Evolutionary conservation across 1,140 invertebrate species (phyloP).

Genomic region (Brachionus calyciflorus): DNA sequence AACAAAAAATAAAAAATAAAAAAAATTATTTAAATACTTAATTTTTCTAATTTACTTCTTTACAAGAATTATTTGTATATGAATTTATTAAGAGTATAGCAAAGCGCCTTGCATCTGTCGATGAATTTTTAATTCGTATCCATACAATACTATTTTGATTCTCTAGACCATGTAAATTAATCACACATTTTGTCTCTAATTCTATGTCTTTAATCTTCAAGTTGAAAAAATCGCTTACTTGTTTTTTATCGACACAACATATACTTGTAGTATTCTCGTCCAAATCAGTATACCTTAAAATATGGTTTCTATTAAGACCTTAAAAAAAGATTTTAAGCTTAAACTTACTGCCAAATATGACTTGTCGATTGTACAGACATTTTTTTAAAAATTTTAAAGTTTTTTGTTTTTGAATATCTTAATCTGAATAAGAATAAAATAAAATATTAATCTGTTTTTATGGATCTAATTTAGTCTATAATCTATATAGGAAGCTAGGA

Average conservation of each 20-base stretch:
- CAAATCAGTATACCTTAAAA: background rate
- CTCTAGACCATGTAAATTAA: background rate
- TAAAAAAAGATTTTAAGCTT: background rate
- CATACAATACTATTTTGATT: constrained; percentile 33
- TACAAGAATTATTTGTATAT: constrained; percentile 4
- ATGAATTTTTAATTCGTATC: constrained; percentile 17
- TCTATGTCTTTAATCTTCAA: background rate
- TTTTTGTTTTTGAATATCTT: no score
- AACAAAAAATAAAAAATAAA: background rate
- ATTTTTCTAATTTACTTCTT: background rate
- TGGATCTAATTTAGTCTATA: background rate
- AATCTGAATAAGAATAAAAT: background rate
- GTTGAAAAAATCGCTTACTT: background rate
- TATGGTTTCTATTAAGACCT: background rate
- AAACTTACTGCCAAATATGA: constrained; percentile 25
- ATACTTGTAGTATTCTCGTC: background rate
- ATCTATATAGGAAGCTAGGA: background rate
- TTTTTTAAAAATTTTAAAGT: background rate
- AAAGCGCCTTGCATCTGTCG: background rate
- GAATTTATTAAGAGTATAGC: constrained; percentile 28
- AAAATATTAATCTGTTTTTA: background rate
- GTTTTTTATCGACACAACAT: constrained; percentile 3
- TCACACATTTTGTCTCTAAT: constrained; percentile 5
- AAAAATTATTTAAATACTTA: background rate
- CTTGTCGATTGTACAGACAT: background rate